Percentiles rank a stretch among this genome's conserved stretches.
Evolutionary conservation across 2,113 vertebrate species (phyloP).

Genomic region (Anhinga anhinga): DNA sequence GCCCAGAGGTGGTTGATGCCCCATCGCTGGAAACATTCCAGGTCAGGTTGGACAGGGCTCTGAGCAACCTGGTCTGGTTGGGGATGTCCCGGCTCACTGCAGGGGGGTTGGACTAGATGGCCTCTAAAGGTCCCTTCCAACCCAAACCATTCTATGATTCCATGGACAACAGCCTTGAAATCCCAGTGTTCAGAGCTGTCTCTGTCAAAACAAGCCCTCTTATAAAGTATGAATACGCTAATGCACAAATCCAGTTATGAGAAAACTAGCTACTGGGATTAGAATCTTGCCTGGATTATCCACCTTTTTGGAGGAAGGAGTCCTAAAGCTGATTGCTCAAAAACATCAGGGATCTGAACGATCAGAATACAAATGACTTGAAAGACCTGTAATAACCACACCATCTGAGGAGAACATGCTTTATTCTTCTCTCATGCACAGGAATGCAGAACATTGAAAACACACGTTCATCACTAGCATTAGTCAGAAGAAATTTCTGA

Average conservation of each 20-base stretch:
- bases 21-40: too few relatives aligned
- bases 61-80: too few relatives aligned
- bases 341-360: neutral
- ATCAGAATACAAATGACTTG: neutral
- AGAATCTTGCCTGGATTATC: neutral
- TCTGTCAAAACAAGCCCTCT: neutral
- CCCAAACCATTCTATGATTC: too few relatives aligned
- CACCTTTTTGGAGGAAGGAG: neutral
- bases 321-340: neutral
- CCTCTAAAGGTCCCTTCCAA: too few relatives aligned
- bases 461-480: neutral
- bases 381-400: neutral
- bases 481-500: neutral
- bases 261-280: neutral
- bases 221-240: neutral
- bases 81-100: too few relatives aligned
- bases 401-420: neutral
- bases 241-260: neutral
- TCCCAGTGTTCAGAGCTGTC: neutral
- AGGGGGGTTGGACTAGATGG: too few relatives aligned
- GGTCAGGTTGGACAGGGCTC: too few relatives aligned
- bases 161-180: neutral
- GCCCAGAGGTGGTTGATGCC: too few relatives aligned
- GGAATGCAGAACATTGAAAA: neutral
- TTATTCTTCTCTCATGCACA: neutral